phyloP scores from a whole-genome alignment of 2,888 invertebrate species.

The Machimus rusticus region DNA sequence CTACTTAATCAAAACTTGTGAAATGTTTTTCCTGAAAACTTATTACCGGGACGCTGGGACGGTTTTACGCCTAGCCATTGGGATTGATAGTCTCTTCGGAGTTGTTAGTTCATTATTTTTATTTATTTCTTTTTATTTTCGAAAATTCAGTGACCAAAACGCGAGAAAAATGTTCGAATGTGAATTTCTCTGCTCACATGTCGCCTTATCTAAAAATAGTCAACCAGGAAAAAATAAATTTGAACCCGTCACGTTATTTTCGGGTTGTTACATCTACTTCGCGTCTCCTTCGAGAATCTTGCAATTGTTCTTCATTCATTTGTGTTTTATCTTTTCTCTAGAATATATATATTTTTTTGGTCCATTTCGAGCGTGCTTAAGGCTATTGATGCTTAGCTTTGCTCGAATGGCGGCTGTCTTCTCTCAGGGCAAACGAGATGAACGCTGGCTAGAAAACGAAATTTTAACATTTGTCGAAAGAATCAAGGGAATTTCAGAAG shows the following conservation, averaged over 20 bases:
- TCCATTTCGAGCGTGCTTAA: background rate
- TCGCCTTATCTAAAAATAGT: slow-evolving; percentile 2
- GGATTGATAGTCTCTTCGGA: background rate
- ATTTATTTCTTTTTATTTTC: background rate
- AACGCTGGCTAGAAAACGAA: background rate
- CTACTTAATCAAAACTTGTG: background rate
- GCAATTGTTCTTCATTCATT: slow-evolving; percentile 23
- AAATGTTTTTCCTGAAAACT: background rate
- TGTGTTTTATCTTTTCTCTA: background rate
- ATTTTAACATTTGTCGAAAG: background rate
- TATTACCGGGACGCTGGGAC: background rate
- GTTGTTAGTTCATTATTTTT: background rate
- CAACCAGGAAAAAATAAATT: slow-evolving; percentile 19
- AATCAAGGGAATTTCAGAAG: background rate
- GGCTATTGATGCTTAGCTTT: background rate
- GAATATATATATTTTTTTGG: background rate
- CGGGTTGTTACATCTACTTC: slow-evolving; percentile 5
- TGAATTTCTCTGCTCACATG: background rate
- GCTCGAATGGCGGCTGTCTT: background rate
- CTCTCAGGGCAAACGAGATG: background rate
- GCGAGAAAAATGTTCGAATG: background rate
- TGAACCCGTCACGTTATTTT: slow-evolving; percentile 23
- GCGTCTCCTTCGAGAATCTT: background rate
- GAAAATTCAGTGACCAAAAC: background rate
- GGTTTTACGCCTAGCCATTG: background rate